Evolutionary conservation across 2,113 vertebrate species (phyloP), one percentile per base, ranked within the genome.

Genomic region (Sylvia atricapilla): DNA sequence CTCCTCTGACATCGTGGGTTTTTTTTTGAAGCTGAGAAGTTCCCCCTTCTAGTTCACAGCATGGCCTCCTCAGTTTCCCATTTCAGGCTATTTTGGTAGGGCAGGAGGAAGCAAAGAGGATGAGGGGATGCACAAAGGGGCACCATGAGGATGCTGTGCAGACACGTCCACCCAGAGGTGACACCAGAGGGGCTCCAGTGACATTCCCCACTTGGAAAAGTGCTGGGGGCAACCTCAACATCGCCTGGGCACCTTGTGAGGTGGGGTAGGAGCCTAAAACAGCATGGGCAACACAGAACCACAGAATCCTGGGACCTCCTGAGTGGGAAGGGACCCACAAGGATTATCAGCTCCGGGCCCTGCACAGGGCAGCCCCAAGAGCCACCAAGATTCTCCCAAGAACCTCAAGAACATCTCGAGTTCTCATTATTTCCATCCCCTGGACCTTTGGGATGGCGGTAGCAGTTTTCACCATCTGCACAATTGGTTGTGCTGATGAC

Each of bases 91-190:
- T 92, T 96, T 85, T 2, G 10, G 89, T 14, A 11, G 35, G 41
- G 66, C 75, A 75, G 83, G 78, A 92, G 74, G 91, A 90, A 96
- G 83, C 60, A 90, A 70, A 70, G 89, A 66, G 70, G 66, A 13
- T 60, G 69, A 27, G n/a, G 58, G 35, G 37, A 52, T 62, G 23
- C 11, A 6, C 60, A 37, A 12, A 50, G 60, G 24, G 69, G 22
- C 35, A 39, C 66, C 13, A 9, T 0, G 0, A 15, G 49, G 39
- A 8, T 39, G 33, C 35, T 1, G 0, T 13, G 58, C 68, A 56
- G 68, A 33, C 33, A 23, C 1, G 2, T 74, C 67, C 62, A 28
- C 35, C 44, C 74, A 39, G 18, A 87, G 33, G 46, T 60, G 64
- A 56, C 23, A 15, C n/a, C 11, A 27, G 50, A 50, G 55, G 24